phyloP scores from a whole-genome alignment of 2,113 vertebrate species.

The Rhegmatorhina hoffmannsi region DNA sequence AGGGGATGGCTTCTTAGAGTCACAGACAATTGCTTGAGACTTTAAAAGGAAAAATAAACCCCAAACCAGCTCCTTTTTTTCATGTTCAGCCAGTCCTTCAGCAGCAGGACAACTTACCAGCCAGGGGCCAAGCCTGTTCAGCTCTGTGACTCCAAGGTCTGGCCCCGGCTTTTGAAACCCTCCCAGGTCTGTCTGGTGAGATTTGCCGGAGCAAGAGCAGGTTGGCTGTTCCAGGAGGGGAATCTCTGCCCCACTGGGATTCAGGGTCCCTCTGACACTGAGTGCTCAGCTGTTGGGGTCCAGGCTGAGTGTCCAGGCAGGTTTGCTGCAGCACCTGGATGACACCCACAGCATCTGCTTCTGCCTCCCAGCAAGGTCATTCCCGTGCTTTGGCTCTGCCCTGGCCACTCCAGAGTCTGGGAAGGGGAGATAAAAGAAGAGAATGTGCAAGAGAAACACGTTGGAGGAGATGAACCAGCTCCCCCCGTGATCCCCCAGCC shows the following conservation, averaged over 20 bases:
- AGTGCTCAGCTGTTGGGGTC: not conserved
- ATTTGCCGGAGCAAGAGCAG: not conserved
- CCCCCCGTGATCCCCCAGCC: not conserved
- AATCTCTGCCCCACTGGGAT: rapidly evolving
- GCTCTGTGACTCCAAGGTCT: not conserved
- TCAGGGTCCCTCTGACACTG: not conserved
- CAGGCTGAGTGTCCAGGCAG: not conserved
- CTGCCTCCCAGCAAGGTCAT: not conserved
- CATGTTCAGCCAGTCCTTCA: not conserved
- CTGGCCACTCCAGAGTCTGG: not conserved
- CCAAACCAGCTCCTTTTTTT: not conserved
- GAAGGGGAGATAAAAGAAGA: not conserved
- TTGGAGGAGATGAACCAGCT: not conserved
- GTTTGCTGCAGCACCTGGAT: not conserved
- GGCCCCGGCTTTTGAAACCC: not conserved
- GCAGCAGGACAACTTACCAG: not conserved
- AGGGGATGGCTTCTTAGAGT: not conserved
- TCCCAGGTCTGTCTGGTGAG: not conserved
- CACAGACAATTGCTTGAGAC: not conserved
- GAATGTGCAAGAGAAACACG: not conserved
- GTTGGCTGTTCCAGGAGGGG: not conserved
- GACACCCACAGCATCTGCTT: not conserved
- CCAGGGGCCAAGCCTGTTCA: not conserved
- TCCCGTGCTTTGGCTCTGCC: not conserved
- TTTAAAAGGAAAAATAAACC: not conserved